Conservation (phyloP, 2,888 invertebrate genomes). For the Nomada lathburiana region DNA sequence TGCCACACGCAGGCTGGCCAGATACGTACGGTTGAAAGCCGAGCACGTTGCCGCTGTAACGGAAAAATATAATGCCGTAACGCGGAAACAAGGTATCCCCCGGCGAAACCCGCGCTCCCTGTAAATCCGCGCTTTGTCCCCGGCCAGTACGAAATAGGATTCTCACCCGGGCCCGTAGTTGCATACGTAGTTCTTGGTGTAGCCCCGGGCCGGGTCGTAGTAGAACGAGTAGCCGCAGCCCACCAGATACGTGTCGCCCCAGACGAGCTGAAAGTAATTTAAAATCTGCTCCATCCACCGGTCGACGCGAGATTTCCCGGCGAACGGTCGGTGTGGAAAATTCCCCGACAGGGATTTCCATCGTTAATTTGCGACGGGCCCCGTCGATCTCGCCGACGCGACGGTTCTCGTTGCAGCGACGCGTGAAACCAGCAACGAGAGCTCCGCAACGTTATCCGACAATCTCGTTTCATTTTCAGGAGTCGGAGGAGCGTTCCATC, state of each 20-base stretch:
- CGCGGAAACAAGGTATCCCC: neutral
- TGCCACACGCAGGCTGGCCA: slow-evolving; percentile 90
- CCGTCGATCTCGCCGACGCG: no score
- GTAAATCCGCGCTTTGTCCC: neutral
- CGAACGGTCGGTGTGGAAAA: neutral
- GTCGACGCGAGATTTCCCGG: neutral
- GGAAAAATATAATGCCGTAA: slow-evolving; percentile 22
- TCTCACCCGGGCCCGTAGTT: slow-evolving; percentile 92
- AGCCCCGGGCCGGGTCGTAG: slow-evolving; percentile 89
- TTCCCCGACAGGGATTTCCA: neutral
- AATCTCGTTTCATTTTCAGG: no score
- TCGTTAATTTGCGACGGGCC: no score
- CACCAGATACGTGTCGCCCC: slow-evolving; percentile 93
- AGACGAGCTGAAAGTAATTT: slow-evolving; percentile 89
- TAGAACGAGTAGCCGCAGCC: slow-evolving; percentile 95
- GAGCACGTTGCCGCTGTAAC: slow-evolving; percentile 89
- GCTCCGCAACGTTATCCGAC: no score
- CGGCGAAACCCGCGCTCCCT: neutral
- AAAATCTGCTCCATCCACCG: slow-evolving; percentile 26
- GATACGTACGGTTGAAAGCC: slow-evolving; percentile 91
- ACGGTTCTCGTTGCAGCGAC: no score
- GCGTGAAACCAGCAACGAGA: no score
- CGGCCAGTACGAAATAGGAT: neutral
- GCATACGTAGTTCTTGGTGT: slow-evolving; percentile 93
- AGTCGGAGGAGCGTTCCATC: no score